phyloP scores from a whole-genome alignment of 2,113 vertebrate genomes.

The Cheirogaleus medius region DNA sequence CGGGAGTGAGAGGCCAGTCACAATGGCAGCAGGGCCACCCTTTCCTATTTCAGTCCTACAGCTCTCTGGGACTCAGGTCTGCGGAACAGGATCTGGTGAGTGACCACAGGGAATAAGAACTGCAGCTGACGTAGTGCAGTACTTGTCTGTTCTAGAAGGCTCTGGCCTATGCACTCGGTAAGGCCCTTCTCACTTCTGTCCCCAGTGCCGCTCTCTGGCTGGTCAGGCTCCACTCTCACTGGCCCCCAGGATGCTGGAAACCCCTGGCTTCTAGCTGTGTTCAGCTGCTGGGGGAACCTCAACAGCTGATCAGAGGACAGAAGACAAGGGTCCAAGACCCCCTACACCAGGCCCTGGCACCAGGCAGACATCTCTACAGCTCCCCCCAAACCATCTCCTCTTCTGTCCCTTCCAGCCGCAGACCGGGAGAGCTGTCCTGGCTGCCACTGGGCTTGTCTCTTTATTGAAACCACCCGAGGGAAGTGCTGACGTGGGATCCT shows the following conservation, averaged over 20 bases:
- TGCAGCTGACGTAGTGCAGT: neutral
- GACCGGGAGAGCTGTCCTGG: neutral
- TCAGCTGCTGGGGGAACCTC: neutral
- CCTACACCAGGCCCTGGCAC: neutral
- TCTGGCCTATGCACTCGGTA: fast-evolving
- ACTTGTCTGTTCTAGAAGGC: fast-evolving
- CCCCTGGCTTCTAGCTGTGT: neutral
- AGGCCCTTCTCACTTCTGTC: neutral
- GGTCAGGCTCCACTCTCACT: fast-evolving
- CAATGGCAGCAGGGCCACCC: fast-evolving
- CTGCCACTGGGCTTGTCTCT: neutral
- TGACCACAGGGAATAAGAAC: neutral
- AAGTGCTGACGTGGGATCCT: no score
- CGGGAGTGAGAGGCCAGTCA: fast-evolving
- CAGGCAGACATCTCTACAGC: no score
- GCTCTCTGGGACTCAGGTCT: neutral
- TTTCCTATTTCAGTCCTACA: fast-evolving
- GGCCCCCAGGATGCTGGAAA: neutral
- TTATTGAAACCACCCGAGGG: neutral
- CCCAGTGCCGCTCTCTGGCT: fast-evolving
- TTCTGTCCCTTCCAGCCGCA: neutral
- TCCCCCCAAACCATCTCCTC: neutral
- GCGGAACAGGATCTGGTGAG: neutral
- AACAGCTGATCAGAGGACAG: no score
- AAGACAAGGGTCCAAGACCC: fast-evolving